These are phyloP conservation scores for Kryphioiulus occultus DNA, from an alignment of 2,888 invertebrate species.

Conservation along the genomic window DNA sequence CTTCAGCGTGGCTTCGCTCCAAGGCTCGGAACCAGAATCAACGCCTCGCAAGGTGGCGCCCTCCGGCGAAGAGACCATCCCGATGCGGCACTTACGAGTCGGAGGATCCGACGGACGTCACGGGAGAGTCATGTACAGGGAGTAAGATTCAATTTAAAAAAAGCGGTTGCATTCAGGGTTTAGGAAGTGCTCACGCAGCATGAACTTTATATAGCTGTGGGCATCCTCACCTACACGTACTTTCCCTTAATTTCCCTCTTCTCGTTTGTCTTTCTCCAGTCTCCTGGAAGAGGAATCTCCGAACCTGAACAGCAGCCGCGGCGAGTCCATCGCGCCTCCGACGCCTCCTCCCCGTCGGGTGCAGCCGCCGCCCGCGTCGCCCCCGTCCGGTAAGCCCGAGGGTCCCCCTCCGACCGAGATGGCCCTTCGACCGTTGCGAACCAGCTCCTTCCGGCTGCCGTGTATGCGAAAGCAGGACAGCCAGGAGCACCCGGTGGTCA, in stretches of 20 bases:
- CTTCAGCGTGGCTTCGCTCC: constrained; percentile 58
- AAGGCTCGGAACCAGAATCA: constrained; percentile 65
- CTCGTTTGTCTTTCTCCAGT: background rate
- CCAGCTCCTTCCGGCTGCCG: constrained; percentile 61
- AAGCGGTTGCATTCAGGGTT: background rate
- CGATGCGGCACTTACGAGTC: constrained; percentile 75
- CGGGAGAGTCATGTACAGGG: constrained; percentile 46
- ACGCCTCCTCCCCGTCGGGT: constrained; percentile 48
- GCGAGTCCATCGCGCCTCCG: constrained; percentile 48
- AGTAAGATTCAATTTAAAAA: background rate
- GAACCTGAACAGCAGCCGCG: background rate
- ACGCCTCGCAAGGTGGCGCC: constrained; percentile 42
- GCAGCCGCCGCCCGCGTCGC: constrained; percentile 14
- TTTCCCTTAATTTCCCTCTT: background rate
- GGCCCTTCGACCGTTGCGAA: constrained; percentile 54
- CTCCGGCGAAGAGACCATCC: constrained; percentile 70
- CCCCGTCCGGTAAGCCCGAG: background rate
- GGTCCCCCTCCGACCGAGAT: constrained; percentile 65
- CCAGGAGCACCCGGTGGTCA: constrained; percentile 65
- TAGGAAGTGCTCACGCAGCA: too few species aligned
- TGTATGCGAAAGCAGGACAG: constrained; percentile 63
- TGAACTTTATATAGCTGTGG: too few species aligned
- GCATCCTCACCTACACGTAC: background rate
- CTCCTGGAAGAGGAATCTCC: constrained; percentile 43
- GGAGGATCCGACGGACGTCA: constrained; percentile 67